These are phyloP conservation scores for Coryphaenoides rupestris DNA, from an alignment of 2,113 vertebrate species.

Conservation along the genomic window DNA sequence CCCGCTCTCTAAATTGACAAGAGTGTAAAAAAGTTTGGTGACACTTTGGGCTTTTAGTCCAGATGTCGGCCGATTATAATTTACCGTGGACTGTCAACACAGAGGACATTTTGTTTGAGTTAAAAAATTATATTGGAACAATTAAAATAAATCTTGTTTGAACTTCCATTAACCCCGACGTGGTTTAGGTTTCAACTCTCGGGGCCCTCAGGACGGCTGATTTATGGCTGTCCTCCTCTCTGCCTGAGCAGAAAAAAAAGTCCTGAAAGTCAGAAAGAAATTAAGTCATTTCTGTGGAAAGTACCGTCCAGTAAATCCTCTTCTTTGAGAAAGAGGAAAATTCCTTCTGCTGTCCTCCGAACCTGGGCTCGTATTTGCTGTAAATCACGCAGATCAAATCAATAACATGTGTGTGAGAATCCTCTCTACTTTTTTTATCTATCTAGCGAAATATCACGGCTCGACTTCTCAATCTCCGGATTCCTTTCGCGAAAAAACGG, in stretches of 20 bases:
- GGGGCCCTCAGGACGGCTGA: slow-evolving; percentile 52
- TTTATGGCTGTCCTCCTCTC: slow-evolving; percentile 62
- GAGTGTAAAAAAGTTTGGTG: slow-evolving; percentile 32
- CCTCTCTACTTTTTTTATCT: slow-evolving; percentile 15
- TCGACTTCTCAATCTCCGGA: not conserved
- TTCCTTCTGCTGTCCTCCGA: slow-evolving; percentile 18
- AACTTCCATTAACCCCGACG: slow-evolving; percentile 68
- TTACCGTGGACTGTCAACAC: slow-evolving; percentile 58
- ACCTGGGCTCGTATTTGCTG: slow-evolving; percentile 40
- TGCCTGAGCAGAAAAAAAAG: slow-evolving; percentile 42
- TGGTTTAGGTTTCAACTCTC: slow-evolving; percentile 59
- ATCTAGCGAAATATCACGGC: not conserved
- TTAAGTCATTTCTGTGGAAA: slow-evolving; percentile 43
- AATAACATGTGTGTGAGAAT: slow-evolving; percentile 11
- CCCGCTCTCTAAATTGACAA: slow-evolving; percentile 38
- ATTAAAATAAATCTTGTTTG: slow-evolving; percentile 76
- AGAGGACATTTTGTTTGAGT: slow-evolving; percentile 69
- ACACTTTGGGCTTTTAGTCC: slow-evolving; percentile 57
- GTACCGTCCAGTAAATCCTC: slow-evolving; percentile 27
- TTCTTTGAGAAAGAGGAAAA: slow-evolving; percentile 23
- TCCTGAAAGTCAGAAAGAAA: slow-evolving; percentile 8
- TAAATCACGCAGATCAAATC: slow-evolving; percentile 43
- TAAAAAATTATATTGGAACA: slow-evolving; percentile 64
- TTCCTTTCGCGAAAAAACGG: too few species aligned
- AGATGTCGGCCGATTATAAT: slow-evolving; percentile 61